Evolutionary conservation across 2,797 vertebrate species (phyloP).

Genomic region (Myotis daubentonii): DNA sequence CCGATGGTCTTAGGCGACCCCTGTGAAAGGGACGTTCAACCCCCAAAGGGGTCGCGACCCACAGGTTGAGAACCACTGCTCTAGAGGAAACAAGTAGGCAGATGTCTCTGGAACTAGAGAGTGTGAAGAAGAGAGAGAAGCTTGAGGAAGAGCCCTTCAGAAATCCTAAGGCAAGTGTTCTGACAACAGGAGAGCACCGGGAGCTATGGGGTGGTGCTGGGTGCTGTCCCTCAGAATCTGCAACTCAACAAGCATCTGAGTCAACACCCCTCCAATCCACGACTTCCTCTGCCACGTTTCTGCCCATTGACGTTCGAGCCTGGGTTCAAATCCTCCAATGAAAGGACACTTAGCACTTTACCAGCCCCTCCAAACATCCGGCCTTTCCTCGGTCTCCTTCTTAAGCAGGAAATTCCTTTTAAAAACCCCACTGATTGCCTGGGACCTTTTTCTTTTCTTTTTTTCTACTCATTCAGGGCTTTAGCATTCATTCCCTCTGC

Average conservation of each 20-base stretch:
- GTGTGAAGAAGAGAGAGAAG: neutral
- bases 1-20: too few species aligned
- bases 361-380: neutral
- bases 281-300: neutral
- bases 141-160: neutral
- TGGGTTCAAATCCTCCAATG: neutral
- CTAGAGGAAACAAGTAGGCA: neutral
- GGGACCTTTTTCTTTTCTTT: neutral
- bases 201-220: accelerated
- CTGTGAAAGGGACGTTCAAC: too few species aligned
- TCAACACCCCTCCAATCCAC: neutral
- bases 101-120: neutral
- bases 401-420: neutral
- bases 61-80: too few species aligned
- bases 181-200: neutral
- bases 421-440: neutral
- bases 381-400: neutral
- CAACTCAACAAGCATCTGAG: neutral
- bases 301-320: neutral
- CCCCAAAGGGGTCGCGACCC: too few species aligned
- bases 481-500: neutral
- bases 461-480: neutral
- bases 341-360: neutral
- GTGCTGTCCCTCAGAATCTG: neutral
- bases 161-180: neutral